A percentile compares a stretch with the other conserved stretches of the same genome.
Evolutionary conservation across 1,140 invertebrate species (phyloP).

Genomic region (Triops longicaudatus): DNA sequence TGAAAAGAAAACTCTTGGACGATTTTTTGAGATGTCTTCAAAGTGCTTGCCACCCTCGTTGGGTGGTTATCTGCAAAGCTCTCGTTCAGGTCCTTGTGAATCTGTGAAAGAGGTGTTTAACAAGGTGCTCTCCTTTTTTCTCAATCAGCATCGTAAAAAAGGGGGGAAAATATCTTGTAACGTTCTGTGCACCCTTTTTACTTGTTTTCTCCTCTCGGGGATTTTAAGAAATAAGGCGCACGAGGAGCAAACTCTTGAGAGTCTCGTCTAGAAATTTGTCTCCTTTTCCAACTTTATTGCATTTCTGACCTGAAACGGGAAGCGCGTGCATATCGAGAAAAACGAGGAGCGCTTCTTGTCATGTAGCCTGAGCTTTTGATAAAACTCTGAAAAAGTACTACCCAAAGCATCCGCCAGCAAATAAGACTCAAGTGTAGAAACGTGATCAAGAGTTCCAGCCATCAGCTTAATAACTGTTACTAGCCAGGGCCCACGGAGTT

Average conservation of each 20-base stretch:
- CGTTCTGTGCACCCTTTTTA: not conserved
- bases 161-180: not conserved
- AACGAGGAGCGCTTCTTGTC: not conserved
- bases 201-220: not conserved
- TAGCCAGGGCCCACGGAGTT: not conserved
- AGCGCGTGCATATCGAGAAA: not conserved
- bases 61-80: not conserved
- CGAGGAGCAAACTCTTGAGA: not conserved
- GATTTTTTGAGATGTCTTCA: conserved; percentile 12
- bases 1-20: not conserved
- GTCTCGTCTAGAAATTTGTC: not conserved
- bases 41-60: not conserved
- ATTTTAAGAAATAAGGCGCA: not conserved
- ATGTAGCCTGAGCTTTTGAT: not conserved
- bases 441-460: conserved; percentile 11
- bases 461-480: conserved; percentile 15
- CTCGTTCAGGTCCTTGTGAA: not conserved
- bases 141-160: not conserved
- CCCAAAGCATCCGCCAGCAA: conserved; percentile 9
- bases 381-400: not conserved
- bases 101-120: conserved; percentile 3
- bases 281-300: not conserved
- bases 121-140: not conserved
- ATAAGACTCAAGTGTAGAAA: conserved; percentile 8
- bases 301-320: not conserved